Evolutionary conservation across 2,113 vertebrate species (phyloP).

Genomic region (Tylochromis polylepis): DNA sequence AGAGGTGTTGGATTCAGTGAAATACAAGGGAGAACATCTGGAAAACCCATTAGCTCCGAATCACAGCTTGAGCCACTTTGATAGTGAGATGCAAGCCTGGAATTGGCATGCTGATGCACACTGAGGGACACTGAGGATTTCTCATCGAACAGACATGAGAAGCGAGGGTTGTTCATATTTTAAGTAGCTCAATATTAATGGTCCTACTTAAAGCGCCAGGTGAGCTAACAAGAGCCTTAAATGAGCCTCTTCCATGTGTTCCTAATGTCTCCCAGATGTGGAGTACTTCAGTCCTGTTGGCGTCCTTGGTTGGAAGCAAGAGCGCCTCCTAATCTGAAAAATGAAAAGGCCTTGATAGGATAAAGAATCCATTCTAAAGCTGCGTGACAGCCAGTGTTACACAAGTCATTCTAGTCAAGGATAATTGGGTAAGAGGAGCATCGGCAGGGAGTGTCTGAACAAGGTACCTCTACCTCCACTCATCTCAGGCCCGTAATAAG

Average conservation of each 20-base stretch:
- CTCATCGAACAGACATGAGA: slow-evolving; percentile 29
- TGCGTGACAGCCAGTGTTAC: slow-evolving; percentile 40
- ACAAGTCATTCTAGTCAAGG: slow-evolving; percentile 56
- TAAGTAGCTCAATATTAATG: slow-evolving; percentile 60
- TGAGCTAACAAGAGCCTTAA: slow-evolving; percentile 64
- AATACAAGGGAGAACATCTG: slow-evolving; percentile 71
- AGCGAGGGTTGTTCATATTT: slow-evolving; percentile 42
- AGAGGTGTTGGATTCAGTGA: slow-evolving; percentile 72
- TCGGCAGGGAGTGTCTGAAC: slow-evolving; percentile 55
- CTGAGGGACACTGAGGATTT: slow-evolving; percentile 22
- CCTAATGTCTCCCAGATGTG: slow-evolving; percentile 68
- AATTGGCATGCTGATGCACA: slow-evolving; percentile 16
- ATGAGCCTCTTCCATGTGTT: slow-evolving; percentile 58
- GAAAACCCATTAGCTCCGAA: slow-evolving; percentile 54
- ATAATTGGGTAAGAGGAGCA: slow-evolving; percentile 57
- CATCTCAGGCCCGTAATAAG: slow-evolving; percentile 51
- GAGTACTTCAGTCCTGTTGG: slow-evolving; percentile 16
- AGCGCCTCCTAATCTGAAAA: slow-evolving; percentile 42
- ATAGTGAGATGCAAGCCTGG: slow-evolving; percentile 43
- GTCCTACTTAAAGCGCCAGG: slow-evolving; percentile 60
- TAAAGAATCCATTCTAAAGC: slow-evolving; percentile 41
- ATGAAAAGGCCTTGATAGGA: slow-evolving; percentile 61
- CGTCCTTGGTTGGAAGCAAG: slow-evolving; percentile 51
- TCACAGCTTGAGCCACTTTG: slow-evolving; percentile 54
- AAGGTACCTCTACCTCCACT: slow-evolving; percentile 49